Percentiles rank a stretch among this genome's conserved stretches.
Conservation (phyloP, 2,797 vertebrate species). For the Neosilurus hyrtlii region DNA sequence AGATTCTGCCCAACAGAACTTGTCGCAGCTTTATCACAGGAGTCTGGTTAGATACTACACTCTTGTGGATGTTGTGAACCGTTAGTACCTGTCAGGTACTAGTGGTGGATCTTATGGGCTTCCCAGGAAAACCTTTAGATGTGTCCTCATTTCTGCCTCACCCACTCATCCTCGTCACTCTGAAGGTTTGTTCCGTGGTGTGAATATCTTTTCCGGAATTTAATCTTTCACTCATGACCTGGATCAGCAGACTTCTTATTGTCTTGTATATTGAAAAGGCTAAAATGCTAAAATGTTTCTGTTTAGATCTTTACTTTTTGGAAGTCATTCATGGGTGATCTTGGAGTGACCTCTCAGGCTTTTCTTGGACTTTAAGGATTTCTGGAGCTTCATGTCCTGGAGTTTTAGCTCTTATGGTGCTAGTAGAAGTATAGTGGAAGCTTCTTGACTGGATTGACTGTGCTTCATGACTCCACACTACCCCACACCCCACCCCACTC, state of each 20-base stretch:
- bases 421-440: too few relatives aligned
- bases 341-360: not conserved
- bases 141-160: not conserved
- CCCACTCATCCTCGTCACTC: not conserved
- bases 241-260: not conserved
- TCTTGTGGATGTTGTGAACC: not conserved
- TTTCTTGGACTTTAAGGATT: not conserved
- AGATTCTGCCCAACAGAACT: not conserved
- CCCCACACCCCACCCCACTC: too few relatives aligned
- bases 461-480: not conserved
- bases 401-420: not conserved
- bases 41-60: not conserved
- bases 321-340: not conserved
- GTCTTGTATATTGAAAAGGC: not conserved
- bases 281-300: too few relatives aligned
- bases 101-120: too few relatives aligned
- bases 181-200: not conserved
- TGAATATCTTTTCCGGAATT: not conserved
- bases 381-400: not conserved
- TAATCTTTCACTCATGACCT: not conserved
- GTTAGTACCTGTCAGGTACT: not conserved
- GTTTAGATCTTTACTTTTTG: not conserved
- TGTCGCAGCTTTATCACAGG: not conserved
- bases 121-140: not conserved
- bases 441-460: too few relatives aligned